Evolutionary conservation across 2,797 vertebrate genomes (phyloP), one percentile per base, ranked within the genome.

Genomic region (Nannoperca obscura): DNA sequence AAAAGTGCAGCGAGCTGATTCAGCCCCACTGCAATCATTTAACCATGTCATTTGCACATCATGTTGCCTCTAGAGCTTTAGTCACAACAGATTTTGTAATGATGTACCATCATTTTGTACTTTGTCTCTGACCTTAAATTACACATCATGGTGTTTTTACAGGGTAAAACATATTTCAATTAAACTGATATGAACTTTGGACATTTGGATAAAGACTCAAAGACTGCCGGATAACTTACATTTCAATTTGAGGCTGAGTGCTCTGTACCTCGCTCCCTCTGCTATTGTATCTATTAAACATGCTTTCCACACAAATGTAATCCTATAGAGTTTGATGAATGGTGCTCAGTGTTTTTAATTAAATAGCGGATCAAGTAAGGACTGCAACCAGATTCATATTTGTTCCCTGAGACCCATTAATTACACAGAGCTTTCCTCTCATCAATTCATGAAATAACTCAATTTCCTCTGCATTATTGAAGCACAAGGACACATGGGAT

Each of bases 381-480:
- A 67, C 71, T 36, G 60, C 71, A 68, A 63, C 78, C 78, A 50
- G 63, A 67, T 85, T 86, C 68, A 66, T 84, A 77, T 85, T 88
- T 85, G 83, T 84, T 85, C 72, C 68, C 38, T 0, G 19, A 58
- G 75, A 77, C 63, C 14, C 74, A 78, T 89, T 87, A 84, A 86
- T 90, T 83, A 87, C 66, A 38, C 60, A 58, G 60, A 74, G 78
- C 68, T 54, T 82, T 71, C 54, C 66, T 83, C 71, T 87, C 67
- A 83, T 82, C 80, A 68, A 4, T 78, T 85, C 63, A 73, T 74
- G 50, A 86, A 88, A 73, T 83, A 85, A 82, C 80, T 86, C 52
- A 83, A 86, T 87, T 85, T 71, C 60, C 36, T 73, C 67, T 60
- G 24, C 72, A 64, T 58, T 74, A 71, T 60, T n/a, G 76, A 66